Base-by-base conservation (phyloP, 1,140 invertebrate species). In the Ectropis grisescens region DNA sequence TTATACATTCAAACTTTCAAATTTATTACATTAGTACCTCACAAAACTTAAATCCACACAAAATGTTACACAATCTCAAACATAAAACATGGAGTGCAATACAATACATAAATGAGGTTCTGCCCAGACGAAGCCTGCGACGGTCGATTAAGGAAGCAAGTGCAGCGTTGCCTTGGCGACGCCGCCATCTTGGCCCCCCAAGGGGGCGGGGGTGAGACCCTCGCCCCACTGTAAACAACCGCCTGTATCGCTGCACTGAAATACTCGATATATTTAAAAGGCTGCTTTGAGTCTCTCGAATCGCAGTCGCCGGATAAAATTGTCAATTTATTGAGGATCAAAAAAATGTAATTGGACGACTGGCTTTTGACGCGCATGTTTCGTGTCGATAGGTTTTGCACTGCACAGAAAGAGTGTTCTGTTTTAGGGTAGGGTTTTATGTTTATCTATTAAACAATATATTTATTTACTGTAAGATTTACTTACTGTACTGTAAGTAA, bases 121-220 rank as follows among this genome's bases (percentile, higher is more conserved):
- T 51, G 53, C 47, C 52, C 57, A 55, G 59, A 57, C 52, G 47
- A 37, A 58, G 58, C 58, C 56, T 60, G 58, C 58, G 56, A 58
- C 69, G 71, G 70, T 80, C 71, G 70, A 80, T 76, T 72, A 80
- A 76, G 70, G 71, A 80, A 76, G 71, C 57, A 61, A 79, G 56
- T 80, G 75, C 75, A 76, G 37, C 68, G 75, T 76, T 76, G 68
- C 69, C 67, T 60, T 64, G 66, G 50, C 58, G 48, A 80, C 75
- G 69, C 47, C 61, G 71, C 75, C 71, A 76, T 75, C 70, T 80
- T 74, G 67, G 49, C 60, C 41, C 53, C 57, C 25, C 31, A 16
- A 24, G n/a, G n/a, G n/a, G n/a, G n/a, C n/a, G n/a, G n/a, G n/a
- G n/a, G n/a, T n/a, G n/a, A 13, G 28, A 9, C 45, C 40, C 24